A percentile compares a stretch with the other conserved stretches of the same genome.
Evolutionary conservation across 2,888 invertebrate species (phyloP).

Genomic region (Trachelus iudaicus): DNA sequence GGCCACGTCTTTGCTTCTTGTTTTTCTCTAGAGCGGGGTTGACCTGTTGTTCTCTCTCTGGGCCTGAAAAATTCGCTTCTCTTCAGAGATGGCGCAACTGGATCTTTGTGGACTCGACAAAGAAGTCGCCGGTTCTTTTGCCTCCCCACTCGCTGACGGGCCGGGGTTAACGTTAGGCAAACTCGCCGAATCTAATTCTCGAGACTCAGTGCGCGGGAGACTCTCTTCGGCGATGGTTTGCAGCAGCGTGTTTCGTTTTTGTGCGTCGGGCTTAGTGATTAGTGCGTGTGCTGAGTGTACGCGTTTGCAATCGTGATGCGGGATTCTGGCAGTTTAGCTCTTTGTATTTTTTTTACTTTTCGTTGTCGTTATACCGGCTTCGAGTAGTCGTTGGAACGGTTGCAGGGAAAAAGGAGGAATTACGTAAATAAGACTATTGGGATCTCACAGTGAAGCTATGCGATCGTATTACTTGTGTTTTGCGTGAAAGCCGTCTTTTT

Average conservation of each 20-base stretch:
- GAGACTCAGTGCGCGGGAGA: conserved; percentile 19
- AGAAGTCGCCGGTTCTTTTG: not conserved
- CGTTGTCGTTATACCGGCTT: not conserved
- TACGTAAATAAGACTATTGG: not conserved
- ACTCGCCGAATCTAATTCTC: conserved; percentile 21
- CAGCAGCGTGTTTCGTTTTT: not conserved
- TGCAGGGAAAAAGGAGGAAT: not conserved
- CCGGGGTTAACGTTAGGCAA: conserved; percentile 27
- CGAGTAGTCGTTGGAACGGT: not conserved
- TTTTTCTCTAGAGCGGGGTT: not conserved
- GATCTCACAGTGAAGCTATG: not conserved
- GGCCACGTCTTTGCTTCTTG: not conserved
- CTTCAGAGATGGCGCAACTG: conserved; percentile 1
- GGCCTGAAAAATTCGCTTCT: not conserved
- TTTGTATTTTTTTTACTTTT: not conserved
- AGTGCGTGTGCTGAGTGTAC: not conserved
- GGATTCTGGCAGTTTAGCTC: not conserved
- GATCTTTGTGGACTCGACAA: not conserved
- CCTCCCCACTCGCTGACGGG: conserved; percentile 5
- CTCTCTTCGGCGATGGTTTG: conserved; percentile 11
- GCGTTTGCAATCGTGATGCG: not conserved
- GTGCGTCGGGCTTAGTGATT: not conserved
- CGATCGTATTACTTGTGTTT: not conserved
- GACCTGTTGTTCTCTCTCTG: not conserved
- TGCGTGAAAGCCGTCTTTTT: not conserved